These are phyloP conservation scores for Electrona antarctica DNA, from an alignment of 2,113 vertebrate genomes.

Conservation along the genomic window DNA sequence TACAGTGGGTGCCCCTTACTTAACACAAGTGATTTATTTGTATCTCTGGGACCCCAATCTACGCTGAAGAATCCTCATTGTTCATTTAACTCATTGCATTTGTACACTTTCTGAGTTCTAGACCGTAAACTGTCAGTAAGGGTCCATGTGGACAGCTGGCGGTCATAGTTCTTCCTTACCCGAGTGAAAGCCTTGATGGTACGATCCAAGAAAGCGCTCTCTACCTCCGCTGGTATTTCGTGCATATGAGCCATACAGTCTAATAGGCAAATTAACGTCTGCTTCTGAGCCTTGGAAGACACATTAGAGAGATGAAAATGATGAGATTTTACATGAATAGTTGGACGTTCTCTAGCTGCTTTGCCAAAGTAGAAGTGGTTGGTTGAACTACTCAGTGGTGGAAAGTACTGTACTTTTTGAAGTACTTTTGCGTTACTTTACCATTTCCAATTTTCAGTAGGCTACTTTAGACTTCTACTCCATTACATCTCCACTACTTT, in stretches of 20 bases:
- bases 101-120: not conserved
- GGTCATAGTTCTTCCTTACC: slow-evolving; percentile 71
- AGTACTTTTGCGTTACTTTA: too few species aligned
- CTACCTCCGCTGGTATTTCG: slow-evolving; percentile 82
- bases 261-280: slow-evolving; percentile 87
- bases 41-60: too few species aligned
- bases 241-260: slow-evolving; percentile 86
- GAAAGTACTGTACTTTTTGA: not conserved
- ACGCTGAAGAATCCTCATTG: too few species aligned
- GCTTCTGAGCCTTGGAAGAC: slow-evolving; percentile 81
- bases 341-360: not conserved
- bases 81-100: too few species aligned
- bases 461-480: too few species aligned
- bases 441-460: too few species aligned
- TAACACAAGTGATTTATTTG: too few species aligned
- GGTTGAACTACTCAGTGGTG: not conserved
- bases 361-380: not conserved
- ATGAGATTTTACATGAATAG: not conserved
- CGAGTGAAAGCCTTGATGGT: slow-evolving; percentile 89
- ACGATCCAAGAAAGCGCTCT: slow-evolving; percentile 84
- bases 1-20: too few species aligned
- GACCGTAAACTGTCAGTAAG: not conserved
- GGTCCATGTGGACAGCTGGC: not conserved
- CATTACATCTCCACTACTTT: too few species aligned
- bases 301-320: slow-evolving; percentile 1